Evolutionary conservation across 1,140 invertebrate species (phyloP).

Genomic region (Caenorhabditis elegans): WBcel235 BX284604.4:10973001-10973500

Average conservation of each 20-base stretch:
- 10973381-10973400: no score
- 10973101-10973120: not conserved
- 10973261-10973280: constrained; percentile 16
- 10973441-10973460: not conserved
- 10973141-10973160: not conserved
- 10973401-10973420: constrained; percentile 13
- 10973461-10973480: not conserved
- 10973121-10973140: not conserved
- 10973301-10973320: constrained; percentile 7
- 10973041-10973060: not conserved
- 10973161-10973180: not conserved
- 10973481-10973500: no score
- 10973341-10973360: not conserved
- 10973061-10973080: not conserved
- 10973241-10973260: not conserved
- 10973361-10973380: not conserved
- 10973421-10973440: not conserved
- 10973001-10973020: not conserved
- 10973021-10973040: not conserved
- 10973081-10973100: constrained; percentile 27
- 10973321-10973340: not conserved
- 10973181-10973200: not conserved
- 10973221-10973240: not conserved
- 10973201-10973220: constrained; percentile 23
- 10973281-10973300: constrained; percentile 29